phyloP scores from a whole-genome alignment of 2,113 vertebrate genomes.

The Gnathonemus echidnorhynchus region DNA sequence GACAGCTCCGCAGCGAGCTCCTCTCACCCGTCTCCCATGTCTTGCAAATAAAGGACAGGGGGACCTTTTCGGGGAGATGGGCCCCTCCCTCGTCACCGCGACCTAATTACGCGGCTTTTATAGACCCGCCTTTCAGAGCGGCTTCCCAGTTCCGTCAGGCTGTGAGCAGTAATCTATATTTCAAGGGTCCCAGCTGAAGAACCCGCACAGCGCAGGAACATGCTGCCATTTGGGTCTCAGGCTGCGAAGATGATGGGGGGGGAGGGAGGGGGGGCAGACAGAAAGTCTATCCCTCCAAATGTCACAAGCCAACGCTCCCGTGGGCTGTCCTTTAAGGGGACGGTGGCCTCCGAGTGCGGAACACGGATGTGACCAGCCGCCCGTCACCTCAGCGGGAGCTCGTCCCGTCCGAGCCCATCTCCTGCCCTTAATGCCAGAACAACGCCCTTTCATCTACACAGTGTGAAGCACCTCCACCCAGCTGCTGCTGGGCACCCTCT shows the following conservation, averaged over 20 bases:
- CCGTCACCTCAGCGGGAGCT: background rate
- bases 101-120: conserved; percentile 22
- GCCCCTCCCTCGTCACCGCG: conserved; percentile 4
- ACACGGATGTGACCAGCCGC: background rate
- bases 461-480: conserved; percentile 52
- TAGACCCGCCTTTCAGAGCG: background rate
- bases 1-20: conserved; percentile 49
- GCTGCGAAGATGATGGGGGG: background rate
- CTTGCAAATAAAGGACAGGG: conserved; percentile 43
- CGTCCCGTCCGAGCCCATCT: background rate
- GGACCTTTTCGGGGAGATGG: conserved; percentile 30
- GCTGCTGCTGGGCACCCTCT: conserved; percentile 58
- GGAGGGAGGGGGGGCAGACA: background rate
- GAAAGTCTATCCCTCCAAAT: conserved; percentile 15
- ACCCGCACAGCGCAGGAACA: background rate
- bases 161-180: conserved; percentile 9
- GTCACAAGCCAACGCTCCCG: background rate
- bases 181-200: background rate
- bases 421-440: conserved; percentile 28
- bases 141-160: background rate
- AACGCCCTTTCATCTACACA: conserved; percentile 63
- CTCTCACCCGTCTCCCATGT: conserved; percentile 43
- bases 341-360: background rate
- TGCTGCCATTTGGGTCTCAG: conserved; percentile 17
- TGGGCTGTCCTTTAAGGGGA: conserved; percentile 11